Base-by-base conservation (phyloP, 2,113 vertebrate genomes). In the Corapipo altera region DNA sequence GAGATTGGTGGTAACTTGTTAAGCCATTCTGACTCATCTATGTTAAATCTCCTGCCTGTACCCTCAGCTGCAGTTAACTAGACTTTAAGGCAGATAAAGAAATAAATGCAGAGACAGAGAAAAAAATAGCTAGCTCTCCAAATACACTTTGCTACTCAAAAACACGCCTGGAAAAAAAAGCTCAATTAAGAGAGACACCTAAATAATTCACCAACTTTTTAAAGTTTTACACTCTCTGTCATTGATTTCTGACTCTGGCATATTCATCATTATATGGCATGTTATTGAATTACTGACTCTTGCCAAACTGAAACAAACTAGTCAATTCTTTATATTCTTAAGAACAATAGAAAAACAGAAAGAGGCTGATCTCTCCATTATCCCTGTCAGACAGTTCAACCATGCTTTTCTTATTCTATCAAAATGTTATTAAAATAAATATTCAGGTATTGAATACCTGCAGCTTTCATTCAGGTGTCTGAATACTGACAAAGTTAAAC, bases 171-270 rank as follows among this genome's bases (percentile, higher is more conserved):
- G 28, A 59, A 77, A 89, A 85, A 94, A 85, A 59, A 24, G 30
- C n/a, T 82, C 23, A 62, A 59, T 93, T 96, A 83, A 91, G 65
- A 88, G 58, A 69, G 37, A 58, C 17, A 41, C 15, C 83, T 93
- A 82, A 96, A 95, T 93, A 94, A 82, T 95, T 92, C 66, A 91
- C 46, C 61, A 51, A 43, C 33, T 83, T 93, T 70, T 81, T 28
- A 32, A 95, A 94, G 55, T 94, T 93, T 94, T 76, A 70, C 41
- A 21, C 21, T 70, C 33, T 64, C 49, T 57, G 37, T 82, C 90
- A 94, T 93, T 89, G 77, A 91, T 96, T 96, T 93, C 80, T 90
- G 69, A 35, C 32, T 69, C 28, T 73, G 24, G 18, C n/a, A 44
- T 91, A 94, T 95, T 93, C 32, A 76, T 82, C 82, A 86, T 93